Evolutionary conservation across 1,140 invertebrate species (phyloP).

Genomic region (Belonocnema kinseyi): DNA sequence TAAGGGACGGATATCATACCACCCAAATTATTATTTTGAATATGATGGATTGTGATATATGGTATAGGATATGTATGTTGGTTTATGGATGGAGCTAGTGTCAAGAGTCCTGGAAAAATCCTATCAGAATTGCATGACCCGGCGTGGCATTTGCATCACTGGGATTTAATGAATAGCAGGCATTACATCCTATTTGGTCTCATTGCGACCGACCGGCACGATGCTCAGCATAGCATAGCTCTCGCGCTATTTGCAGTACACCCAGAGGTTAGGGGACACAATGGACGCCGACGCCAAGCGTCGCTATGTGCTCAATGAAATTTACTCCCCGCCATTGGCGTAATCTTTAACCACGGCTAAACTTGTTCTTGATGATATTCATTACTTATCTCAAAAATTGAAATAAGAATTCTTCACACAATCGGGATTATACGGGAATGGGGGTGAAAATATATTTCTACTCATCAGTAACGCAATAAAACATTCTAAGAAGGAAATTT

Average conservation of each 20-base stretch:
- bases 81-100: constrained; percentile 43
- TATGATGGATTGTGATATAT: constrained; percentile 46
- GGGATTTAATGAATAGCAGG: constrained; percentile 69
- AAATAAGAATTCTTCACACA: too few relatives aligned
- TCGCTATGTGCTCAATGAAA: constrained; percentile 32
- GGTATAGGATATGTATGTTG: constrained; percentile 50
- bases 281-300: constrained; percentile 42
- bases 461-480: too few relatives aligned
- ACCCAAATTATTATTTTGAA: constrained; percentile 44
- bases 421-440: too few relatives aligned
- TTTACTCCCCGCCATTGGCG: constrained; percentile 16
- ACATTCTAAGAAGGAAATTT: too few relatives aligned
- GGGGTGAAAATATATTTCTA: too few relatives aligned
- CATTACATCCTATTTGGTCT: constrained; percentile 70
- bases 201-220: constrained; percentile 59
- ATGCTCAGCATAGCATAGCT: constrained; percentile 58
- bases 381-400: too few relatives aligned
- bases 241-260: constrained; percentile 56
- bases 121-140: constrained; percentile 65
- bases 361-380: too few relatives aligned
- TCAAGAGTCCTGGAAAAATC: constrained; percentile 56
- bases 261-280: constrained; percentile 46
- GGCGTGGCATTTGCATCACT: constrained; percentile 66
- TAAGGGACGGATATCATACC: constrained; percentile 31
- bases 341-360: not conserved